Conservation (phyloP, 2,888 invertebrate genomes). For the Temnothorax ravouxi region DNA sequence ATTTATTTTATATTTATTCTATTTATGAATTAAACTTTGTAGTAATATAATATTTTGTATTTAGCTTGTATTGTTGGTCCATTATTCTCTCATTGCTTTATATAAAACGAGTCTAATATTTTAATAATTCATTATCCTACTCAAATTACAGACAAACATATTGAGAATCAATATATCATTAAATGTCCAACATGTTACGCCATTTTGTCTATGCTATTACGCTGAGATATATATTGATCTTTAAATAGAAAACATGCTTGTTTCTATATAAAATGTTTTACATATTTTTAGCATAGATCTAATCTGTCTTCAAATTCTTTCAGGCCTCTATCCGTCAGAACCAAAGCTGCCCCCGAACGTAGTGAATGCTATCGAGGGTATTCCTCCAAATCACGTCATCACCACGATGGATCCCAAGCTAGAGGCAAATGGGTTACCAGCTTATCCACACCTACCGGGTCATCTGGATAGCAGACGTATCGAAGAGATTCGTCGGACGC, state of each 20-base stretch:
- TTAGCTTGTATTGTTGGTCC: too few relatives aligned
- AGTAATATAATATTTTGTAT: too few relatives aligned
- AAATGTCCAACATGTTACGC: background rate
- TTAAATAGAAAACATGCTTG: background rate
- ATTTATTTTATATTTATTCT: too few relatives aligned
- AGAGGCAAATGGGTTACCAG: slow-evolving; percentile 92
- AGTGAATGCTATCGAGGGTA: slow-evolving; percentile 94
- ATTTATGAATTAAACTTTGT: too few relatives aligned
- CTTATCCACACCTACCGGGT: slow-evolving; percentile 96
- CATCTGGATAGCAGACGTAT: slow-evolving; percentile 95
- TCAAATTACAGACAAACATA: background rate
- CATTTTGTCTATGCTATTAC: background rate
- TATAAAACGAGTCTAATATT: too few relatives aligned
- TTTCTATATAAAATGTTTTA: background rate
- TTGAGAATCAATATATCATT: background rate
- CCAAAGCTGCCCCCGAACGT: slow-evolving; percentile 97
- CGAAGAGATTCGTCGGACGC: slow-evolving; percentile 98
- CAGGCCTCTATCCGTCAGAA: slow-evolving; percentile 92
- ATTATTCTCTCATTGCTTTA: too few relatives aligned
- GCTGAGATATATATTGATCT: background rate
- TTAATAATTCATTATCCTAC: background rate
- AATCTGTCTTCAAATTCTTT: slow-evolving; percentile 13
- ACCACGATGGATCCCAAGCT: slow-evolving; percentile 96
- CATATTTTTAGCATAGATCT: background rate
- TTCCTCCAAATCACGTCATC: slow-evolving; percentile 93